Conservation (phyloP, 2,888 invertebrate species). For the Cotesia congregata region DNA sequence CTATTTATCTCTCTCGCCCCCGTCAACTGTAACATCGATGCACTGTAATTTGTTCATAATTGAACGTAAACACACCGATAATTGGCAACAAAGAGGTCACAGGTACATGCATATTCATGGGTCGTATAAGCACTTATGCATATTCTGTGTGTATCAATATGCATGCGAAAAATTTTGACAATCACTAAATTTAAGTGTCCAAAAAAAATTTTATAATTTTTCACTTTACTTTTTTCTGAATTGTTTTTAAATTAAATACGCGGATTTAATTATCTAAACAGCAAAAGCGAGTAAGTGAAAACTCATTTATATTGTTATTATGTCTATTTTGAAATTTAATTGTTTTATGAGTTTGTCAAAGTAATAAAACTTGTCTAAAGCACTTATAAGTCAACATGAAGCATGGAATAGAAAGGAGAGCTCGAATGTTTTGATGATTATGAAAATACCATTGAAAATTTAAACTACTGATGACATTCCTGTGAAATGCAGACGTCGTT, state of each 20-base stretch:
- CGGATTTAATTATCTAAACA: background rate
- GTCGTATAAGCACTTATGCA: slow-evolving; percentile 14
- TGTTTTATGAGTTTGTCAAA: background rate
- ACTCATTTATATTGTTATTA: background rate
- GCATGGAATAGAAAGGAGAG: background rate
- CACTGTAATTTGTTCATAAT: slow-evolving; percentile 57
- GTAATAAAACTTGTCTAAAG: background rate
- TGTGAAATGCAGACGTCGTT: background rate
- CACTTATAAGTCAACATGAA: background rate
- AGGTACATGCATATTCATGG: slow-evolving; percentile 40
- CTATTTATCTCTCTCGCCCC: background rate
- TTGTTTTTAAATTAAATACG: background rate
- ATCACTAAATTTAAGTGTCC: background rate
- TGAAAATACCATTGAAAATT: slow-evolving; percentile 1
- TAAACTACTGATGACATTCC: slow-evolving; percentile 1
- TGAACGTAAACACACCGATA: slow-evolving; percentile 57
- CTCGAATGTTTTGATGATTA: background rate
- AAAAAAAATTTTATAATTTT: background rate
- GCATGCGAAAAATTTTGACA: slow-evolving; percentile 31
- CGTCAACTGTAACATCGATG: slow-evolving; percentile 34
- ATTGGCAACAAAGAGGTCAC: slow-evolving; percentile 50
- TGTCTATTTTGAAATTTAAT: background rate
- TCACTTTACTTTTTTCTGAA: background rate
- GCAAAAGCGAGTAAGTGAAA: background rate
- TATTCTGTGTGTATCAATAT: slow-evolving; percentile 30